Conservation (phyloP, 1,140 invertebrate species). For the Ooceraea biroi region DNA sequence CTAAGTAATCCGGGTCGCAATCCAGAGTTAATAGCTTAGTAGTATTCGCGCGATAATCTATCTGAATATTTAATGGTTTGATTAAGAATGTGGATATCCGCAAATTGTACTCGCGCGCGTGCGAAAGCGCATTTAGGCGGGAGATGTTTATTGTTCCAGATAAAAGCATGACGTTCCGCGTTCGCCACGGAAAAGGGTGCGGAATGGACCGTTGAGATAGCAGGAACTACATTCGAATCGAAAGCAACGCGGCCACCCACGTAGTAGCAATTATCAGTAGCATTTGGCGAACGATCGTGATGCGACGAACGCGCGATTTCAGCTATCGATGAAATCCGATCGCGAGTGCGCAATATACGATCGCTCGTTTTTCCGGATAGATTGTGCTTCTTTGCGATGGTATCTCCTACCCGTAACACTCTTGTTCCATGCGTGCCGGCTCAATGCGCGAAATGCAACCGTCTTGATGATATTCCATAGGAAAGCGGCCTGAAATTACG, state of each 20-base stretch:
- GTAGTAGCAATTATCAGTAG: not conserved
- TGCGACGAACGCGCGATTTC: not conserved
- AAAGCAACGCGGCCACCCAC: slow-evolving; percentile 5
- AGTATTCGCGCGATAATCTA: no score
- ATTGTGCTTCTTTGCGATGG: slow-evolving; percentile 13
- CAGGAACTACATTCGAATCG: not conserved
- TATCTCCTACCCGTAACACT: slow-evolving; percentile 10
- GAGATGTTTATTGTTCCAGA: not conserved
- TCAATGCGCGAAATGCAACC: not conserved
- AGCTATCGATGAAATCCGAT: slow-evolving; percentile 36
- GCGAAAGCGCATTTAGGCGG: no score
- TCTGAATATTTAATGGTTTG: no score
- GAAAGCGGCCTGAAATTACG: not conserved
- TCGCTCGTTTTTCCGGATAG: slow-evolving; percentile 21
- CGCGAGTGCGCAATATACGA: slow-evolving; percentile 11
- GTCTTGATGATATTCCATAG: not conserved
- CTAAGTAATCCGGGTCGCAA: no score
- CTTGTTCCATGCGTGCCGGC: not conserved
- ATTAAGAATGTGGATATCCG: no score
- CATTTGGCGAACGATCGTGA: not conserved
- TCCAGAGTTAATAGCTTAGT: no score
- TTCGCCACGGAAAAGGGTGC: not conserved
- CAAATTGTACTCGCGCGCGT: no score
- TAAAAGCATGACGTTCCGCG: not conserved
- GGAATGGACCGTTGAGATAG: not conserved